Base-by-base conservation (phyloP, 2,113 vertebrate species). In the Mastomys natalensis region DNA sequence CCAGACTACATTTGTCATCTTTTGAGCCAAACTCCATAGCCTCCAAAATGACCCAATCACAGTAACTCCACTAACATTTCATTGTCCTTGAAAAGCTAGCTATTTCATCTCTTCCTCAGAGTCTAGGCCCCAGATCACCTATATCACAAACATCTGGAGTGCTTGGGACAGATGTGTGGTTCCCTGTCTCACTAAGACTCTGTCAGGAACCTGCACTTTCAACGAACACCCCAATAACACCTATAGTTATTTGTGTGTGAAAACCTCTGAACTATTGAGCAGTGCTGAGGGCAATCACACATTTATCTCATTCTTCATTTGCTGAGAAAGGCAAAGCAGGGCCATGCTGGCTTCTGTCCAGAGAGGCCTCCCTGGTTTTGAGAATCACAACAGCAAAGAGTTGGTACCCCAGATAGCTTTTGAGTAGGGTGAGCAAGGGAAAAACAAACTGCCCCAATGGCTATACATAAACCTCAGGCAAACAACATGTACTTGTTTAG, bases 81-180 rank as follows among this genome's bases (percentile, higher is more conserved):
- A 45, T 48, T 92, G 77, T 66, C 94, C 29, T 92, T 48, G 4
- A 90, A 31, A 73, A 29, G 43, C 1, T n/a, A 40, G 31, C 64
- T 88, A 29, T 76, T 95, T 88, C 24, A 43, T n/a, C 60, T 58
- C 1, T 34, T 97, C 89, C 85, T 78, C 40, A 58, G 86, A 55
- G 0, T 55, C 16, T 9, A 94, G 40, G 48, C 24, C 40, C 81
- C 64, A 48, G 29, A 88, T 81, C 31, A 19, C 58, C 31, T 74
- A 68, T 34, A 16, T 86, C 16, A 93, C 70, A 90, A 86, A 76
- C 72, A 89, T 86, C 77, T 89, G 89, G 62, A 37, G 26, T 85
- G 11, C 19, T 81, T 85, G 43, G 73, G 90, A 80, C 84, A 85
- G 81, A 58, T 64, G 64, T n/a, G 51, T 0, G 37, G 31, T 85